These are phyloP conservation scores for Venturia canescens DNA, from an alignment of 1,140 invertebrate species.

Conservation along the genomic window DNA sequence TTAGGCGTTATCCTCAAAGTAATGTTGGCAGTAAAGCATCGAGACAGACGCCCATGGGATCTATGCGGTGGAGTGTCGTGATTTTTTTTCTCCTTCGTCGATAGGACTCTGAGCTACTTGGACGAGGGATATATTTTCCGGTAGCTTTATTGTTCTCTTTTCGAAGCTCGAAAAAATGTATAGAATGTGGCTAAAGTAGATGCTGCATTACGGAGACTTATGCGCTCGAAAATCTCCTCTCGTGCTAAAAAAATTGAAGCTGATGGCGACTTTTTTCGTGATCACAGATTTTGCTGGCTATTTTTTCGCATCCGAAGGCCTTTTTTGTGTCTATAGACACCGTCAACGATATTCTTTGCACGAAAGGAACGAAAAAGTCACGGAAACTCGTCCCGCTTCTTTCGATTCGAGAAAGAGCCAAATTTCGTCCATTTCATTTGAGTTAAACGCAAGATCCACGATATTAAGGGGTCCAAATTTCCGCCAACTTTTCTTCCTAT, in stretches of 20 bases:
- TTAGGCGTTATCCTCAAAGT: slow-evolving; percentile 65
- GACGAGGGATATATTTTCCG: slow-evolving; percentile 35
- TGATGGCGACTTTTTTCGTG: too few relatives aligned
- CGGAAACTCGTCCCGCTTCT: too few relatives aligned
- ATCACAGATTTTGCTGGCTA: too few relatives aligned
- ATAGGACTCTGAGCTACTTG: slow-evolving; percentile 48
- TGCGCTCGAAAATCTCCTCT: slow-evolving; percentile 20
- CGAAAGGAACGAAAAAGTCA: too few relatives aligned
- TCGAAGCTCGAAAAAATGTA: slow-evolving; percentile 33
- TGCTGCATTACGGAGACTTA: slow-evolving; percentile 61
- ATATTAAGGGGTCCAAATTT: not conserved
- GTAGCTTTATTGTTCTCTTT: slow-evolving; percentile 29
- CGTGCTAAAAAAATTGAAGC: not conserved
- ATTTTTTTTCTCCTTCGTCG: slow-evolving; percentile 45
- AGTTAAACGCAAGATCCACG: too few relatives aligned
- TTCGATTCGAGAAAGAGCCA: too few relatives aligned
- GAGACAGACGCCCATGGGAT: slow-evolving; percentile 57
- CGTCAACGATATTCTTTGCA: too few relatives aligned
- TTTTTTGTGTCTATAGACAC: too few relatives aligned
- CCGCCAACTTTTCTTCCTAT: not conserved
- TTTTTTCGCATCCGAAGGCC: too few relatives aligned
- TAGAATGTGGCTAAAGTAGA: slow-evolving; percentile 31
- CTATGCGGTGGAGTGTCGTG: slow-evolving; percentile 38
- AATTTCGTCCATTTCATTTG: too few relatives aligned
- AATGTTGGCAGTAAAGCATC: slow-evolving; percentile 67